Evolutionary conservation across 37 sponge, comb jelly and placozoan species (phyloP).

Genomic region (Cladorhizidae sp.): DNA sequence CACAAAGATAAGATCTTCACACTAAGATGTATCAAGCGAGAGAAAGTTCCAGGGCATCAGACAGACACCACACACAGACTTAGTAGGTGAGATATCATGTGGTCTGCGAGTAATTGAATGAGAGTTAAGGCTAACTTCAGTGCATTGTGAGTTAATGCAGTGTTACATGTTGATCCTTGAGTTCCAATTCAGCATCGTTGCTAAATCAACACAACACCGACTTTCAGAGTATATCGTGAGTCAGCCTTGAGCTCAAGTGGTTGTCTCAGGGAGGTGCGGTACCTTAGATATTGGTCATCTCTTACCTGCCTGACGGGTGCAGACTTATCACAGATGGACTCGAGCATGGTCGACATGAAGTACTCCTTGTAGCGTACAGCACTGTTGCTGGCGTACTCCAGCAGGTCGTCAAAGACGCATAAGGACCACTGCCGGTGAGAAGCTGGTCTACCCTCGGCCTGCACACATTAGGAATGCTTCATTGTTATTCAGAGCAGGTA

Average conservation of each 20-base stretch:
- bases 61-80: no score
- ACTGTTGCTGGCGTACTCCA: conserved; percentile 88
- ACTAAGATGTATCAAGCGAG: no score
- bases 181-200: no score
- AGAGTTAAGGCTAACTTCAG: no score
- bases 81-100: no score
- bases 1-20: no score
- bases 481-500: not conserved
- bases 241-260: not conserved
- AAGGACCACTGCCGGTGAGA: conserved; percentile 89
- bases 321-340: conserved; percentile 78
- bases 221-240: not conserved
- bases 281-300: not conserved
- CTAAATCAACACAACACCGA: no score
- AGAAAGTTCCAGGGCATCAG: no score
- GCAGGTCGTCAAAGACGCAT: conserved; percentile 96
- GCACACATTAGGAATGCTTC: no score
- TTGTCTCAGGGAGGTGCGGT: not conserved
- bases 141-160: no score
- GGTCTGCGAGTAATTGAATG: no score
- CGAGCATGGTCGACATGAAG: conserved; percentile 88
- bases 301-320: conserved; percentile 80
- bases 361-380: conserved; percentile 87
- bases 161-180: no score
- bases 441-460: conserved; percentile 78